These are phyloP conservation scores for Percopsis transmontana DNA, from an alignment of 2,113 vertebrate species.

Conservation along the genomic window DNA sequence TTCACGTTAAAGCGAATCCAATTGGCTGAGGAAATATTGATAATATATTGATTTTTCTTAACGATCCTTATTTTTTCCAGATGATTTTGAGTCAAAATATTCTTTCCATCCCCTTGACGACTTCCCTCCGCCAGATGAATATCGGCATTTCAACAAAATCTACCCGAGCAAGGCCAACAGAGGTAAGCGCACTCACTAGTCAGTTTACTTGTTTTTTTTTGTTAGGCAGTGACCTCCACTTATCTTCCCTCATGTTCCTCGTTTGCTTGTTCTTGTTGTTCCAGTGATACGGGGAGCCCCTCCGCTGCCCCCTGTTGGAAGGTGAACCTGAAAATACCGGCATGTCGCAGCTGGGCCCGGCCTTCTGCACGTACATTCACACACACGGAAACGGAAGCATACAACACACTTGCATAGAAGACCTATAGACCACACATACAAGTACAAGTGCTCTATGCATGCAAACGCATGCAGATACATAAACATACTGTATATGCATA, in stretches of 20 bases:
- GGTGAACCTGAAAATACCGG: conserved; percentile 51
- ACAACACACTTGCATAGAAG: conserved; percentile 4
- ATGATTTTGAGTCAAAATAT: conserved; percentile 97
- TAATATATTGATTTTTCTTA: neutral
- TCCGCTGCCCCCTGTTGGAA: conserved; percentile 71
- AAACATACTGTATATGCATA: neutral
- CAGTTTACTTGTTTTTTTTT: too few species aligned
- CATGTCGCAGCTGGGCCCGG: neutral
- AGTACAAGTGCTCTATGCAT: neutral
- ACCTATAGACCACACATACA: neutral
- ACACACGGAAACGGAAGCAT: conserved; percentile 1
- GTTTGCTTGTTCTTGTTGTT: conserved; percentile 23
- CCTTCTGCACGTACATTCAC: conserved; percentile 1
- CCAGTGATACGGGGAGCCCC: conserved; percentile 73
- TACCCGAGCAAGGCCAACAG: conserved; percentile 94
- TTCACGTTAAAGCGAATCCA: too few species aligned
- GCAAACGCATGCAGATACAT: conserved; percentile 4
- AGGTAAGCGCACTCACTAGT: conserved; percentile 74
- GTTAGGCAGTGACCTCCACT: neutral
- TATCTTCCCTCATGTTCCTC: too few species aligned
- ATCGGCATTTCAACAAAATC: conserved; percentile 89
- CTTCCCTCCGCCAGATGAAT: conserved; percentile 95
- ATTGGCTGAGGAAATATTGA: neutral
- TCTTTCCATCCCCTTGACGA: conserved; percentile 94
- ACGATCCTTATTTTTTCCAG: conserved; percentile 65